Evolutionary conservation across 2,888 invertebrate species (phyloP), one percentile per base, ranked within the genome.

Genomic region (Nezara viridula): DNA sequence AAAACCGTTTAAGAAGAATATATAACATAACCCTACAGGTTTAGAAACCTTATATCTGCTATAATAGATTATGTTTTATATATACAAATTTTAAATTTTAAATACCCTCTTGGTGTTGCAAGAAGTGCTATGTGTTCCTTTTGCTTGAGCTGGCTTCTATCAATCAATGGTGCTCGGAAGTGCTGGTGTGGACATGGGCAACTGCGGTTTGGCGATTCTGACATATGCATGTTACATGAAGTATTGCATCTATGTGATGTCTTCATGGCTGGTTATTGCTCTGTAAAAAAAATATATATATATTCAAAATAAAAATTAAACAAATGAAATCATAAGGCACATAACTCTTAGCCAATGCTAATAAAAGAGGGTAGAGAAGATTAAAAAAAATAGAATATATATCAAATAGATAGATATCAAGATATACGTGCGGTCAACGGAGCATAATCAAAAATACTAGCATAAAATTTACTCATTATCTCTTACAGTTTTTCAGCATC

Each of bases 71-170:
- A n/a, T n/a, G n/a, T n/a, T n/a, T n/a, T n/a, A n/a, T n/a, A n/a
- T n/a, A n/a, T n/a, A n/a, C n/a, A n/a, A n/a, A n/a, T n/a, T n/a
- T n/a, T n/a, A n/a, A n/a, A n/a, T n/a, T 44, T 81, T 81, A n/a
- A 44, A n/a, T 47, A 81, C 81, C 81, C 81, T 16, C 81, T 81
- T 14, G 81, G 81, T 44, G 81, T 81, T 4, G 81, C 81, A 0
- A 81, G 81, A 1, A 81, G 44, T 44, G 81, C 81, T 24, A 81
- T 47, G 44, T 81, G 44, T 4, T 81, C 44, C n/a, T 81, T 16
- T 14, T 40, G n/a, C 2, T 24, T 81, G 24, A 81, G 37, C 37
- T 81, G 81, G 14, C 1, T 14, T 44, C 81, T 81, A n/a, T 81
- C 44, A 37, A 47, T 6, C 0, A 47, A 21, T 4, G 81, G 81